Percentiles rank a stretch among this genome's conserved stretches.
Conservation (phyloP, 2,113 vertebrate genomes). For the Gasterosteus aculeatus region DNA sequence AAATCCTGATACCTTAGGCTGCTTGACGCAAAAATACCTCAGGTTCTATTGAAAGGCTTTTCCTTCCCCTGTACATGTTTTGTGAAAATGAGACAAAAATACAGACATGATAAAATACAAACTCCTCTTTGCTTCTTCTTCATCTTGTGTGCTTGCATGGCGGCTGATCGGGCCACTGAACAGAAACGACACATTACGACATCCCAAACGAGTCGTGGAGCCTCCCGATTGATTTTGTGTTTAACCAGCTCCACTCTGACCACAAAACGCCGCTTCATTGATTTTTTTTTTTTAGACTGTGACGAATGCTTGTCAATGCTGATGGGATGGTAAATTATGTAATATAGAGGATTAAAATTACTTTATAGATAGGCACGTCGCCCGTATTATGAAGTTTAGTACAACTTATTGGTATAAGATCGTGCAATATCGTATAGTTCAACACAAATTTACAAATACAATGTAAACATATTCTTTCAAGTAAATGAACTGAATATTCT, state of each 20-base stretch:
- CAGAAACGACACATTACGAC: constrained; percentile 37
- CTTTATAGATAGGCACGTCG: background rate
- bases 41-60: constrained; percentile 87
- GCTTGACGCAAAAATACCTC: constrained; percentile 89
- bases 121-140: constrained; percentile 60
- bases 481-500: too few relatives aligned
- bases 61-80: constrained; percentile 86
- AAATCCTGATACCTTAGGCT: constrained; percentile 86
- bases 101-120: constrained; percentile 83
- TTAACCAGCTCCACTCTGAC: constrained; percentile 57
- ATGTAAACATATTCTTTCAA: background rate
- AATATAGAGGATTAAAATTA: constrained; percentile 23
- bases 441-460: background rate
- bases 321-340: constrained; percentile 53
- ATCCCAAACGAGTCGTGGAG: constrained; percentile 20
- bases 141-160: constrained; percentile 38
- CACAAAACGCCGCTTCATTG: constrained; percentile 57
- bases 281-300: constrained; percentile 34
- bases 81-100: constrained; percentile 87
- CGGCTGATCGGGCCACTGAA: background rate
- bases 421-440: background rate
- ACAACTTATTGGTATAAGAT: background rate
- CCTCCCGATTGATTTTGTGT: constrained; percentile 63
- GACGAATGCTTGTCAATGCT: constrained; percentile 23
- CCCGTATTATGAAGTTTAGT: background rate